Evolutionary conservation across 1,140 invertebrate genomes (phyloP).

Genomic region (Drosophila persimilis): DNA sequence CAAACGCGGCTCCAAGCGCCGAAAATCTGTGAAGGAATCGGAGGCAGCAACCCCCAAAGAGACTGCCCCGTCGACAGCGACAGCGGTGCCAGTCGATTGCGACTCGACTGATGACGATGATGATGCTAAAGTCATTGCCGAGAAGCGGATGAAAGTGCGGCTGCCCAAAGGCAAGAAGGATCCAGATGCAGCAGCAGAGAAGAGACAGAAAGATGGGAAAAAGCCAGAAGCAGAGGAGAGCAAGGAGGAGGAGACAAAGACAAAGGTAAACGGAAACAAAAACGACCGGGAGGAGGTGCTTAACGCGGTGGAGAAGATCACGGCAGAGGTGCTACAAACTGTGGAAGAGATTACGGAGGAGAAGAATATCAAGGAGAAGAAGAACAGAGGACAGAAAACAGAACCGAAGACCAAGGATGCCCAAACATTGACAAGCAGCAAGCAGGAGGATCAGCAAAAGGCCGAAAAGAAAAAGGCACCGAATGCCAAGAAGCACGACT

Average conservation of each 20-base stretch:
- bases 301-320: background rate
- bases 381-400: background rate
- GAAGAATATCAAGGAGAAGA: background rate
- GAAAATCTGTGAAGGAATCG: constrained; percentile 51
- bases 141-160: constrained; percentile 21
- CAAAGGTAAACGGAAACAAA: too few relatives aligned
- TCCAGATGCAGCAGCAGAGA: background rate
- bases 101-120: constrained; percentile 19
- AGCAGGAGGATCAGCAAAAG: background rate
- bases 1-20: constrained; percentile 61
- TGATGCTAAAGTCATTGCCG: constrained; percentile 55
- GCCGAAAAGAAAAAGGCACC: background rate
- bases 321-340: background rate
- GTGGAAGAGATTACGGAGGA: background rate
- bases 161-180: constrained; percentile 27
- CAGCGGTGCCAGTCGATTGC: constrained; percentile 33
- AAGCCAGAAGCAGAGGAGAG: background rate
- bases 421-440: background rate
- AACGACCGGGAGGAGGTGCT: background rate
- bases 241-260: background rate
- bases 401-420: background rate
- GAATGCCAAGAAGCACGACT: background rate
- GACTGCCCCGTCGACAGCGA: constrained; percentile 18
- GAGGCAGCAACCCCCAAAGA: background rate
- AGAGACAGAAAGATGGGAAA: background rate